Evolutionary conservation across 2,797 vertebrate species (phyloP).

Genomic region (Poeciliopsis presidionis): DNA sequence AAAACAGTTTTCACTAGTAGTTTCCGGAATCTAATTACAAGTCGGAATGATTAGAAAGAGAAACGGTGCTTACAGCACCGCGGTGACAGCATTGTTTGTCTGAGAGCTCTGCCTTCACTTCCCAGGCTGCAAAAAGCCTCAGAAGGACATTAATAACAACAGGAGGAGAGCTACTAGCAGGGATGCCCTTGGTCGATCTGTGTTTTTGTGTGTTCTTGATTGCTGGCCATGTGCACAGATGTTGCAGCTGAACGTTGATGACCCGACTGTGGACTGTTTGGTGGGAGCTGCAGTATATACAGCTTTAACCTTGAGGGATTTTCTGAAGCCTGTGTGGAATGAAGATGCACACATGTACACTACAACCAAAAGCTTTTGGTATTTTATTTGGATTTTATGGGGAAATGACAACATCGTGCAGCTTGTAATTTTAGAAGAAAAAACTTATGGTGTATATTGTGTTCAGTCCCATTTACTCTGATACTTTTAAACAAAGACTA

Average conservation of each 20-base stretch:
- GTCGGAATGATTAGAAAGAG: constrained; percentile 46
- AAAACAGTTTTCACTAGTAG: constrained; percentile 41
- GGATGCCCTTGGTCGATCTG: constrained; percentile 40
- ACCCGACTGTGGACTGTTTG: constrained; percentile 50
- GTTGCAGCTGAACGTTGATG: constrained; percentile 56
- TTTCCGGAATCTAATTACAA: constrained; percentile 46
- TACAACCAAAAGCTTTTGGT: neutral
- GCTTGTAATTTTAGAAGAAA: neutral
- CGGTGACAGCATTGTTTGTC: constrained; percentile 24
- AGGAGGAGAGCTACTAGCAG: constrained; percentile 37
- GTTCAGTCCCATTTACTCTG: neutral
- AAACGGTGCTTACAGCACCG: constrained; percentile 37
- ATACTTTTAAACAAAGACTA: neutral
- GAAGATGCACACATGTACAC: constrained; percentile 25
- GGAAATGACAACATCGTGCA: neutral
- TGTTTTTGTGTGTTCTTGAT: constrained; percentile 47
- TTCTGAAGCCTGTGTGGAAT: constrained; percentile 29
- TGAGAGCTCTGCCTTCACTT: constrained; percentile 20
- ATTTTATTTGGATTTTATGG: neutral
- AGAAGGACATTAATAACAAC: constrained; percentile 38
- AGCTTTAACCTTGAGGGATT: constrained; percentile 32
- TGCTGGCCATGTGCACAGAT: constrained; percentile 53
- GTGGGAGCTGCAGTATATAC: constrained; percentile 42
- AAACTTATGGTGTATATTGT: neutral
- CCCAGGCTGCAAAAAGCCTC: constrained; percentile 5